These are phyloP conservation scores for Acanthochromis polyacanthus DNA, from an alignment of 2,113 vertebrate genomes.

Conservation along the genomic window DNA sequence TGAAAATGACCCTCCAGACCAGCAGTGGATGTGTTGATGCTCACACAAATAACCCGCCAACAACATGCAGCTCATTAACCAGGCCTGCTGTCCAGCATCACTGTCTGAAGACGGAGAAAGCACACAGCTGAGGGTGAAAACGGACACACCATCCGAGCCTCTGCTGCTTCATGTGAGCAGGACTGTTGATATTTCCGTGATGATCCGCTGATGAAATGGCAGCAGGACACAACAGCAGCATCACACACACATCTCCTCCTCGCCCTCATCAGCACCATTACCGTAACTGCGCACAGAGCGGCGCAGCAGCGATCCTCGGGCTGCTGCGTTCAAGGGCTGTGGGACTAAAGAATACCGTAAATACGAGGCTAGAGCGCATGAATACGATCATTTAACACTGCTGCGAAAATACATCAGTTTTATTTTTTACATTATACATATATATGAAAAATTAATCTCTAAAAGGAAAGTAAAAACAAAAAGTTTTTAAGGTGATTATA, in stretches of 20 bases:
- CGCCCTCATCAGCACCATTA: conserved; percentile 85
- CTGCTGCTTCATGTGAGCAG: neutral
- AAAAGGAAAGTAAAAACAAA: too few relatives aligned
- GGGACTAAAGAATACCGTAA: neutral
- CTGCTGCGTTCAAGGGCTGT: conserved; percentile 36
- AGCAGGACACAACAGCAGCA: conserved; percentile 85
- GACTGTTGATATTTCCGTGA: conserved; percentile 29
- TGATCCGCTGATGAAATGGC: conserved; percentile 71
- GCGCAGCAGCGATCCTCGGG: conserved; percentile 25
- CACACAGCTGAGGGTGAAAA: neutral
- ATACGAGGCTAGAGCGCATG: neutral
- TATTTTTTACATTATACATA: too few relatives aligned
- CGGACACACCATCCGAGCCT: neutral
- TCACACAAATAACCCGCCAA: conserved; percentile 17
- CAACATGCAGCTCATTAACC: conserved; percentile 6
- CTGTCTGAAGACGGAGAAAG: neutral
- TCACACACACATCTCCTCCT: conserved; percentile 82
- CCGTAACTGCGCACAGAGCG: conserved; percentile 81
- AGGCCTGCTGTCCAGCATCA: neutral
- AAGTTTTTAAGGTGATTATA: too few relatives aligned
- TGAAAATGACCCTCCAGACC: conserved; percentile 22
- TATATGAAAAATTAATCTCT: too few relatives aligned
- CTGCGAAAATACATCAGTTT: too few relatives aligned
- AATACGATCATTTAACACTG: too few relatives aligned
- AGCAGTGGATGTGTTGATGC: conserved; percentile 30